These are phyloP conservation scores for Cryptoblepharus egeriae DNA, from an alignment of 2,797 vertebrate genomes.

Conservation along the genomic window DNA sequence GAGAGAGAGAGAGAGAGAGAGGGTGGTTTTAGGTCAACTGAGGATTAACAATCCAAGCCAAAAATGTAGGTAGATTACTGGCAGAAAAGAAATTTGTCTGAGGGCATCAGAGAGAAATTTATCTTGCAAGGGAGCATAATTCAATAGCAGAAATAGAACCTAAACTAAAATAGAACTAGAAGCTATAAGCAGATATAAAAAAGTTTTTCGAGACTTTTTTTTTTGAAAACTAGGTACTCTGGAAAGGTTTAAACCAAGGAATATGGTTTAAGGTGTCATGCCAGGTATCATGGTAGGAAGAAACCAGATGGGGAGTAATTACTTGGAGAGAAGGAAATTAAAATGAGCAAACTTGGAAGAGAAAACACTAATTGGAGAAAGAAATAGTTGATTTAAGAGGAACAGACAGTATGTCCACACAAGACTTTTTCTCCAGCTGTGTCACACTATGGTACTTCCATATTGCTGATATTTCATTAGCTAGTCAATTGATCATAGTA, in stretches of 20 bases:
- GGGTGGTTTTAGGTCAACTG: neutral
- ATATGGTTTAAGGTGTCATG: neutral
- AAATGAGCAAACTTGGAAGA: neutral
- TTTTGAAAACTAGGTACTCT: neutral
- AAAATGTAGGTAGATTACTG: neutral
- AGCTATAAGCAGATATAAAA: neutral
- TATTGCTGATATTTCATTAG: too few relatives aligned
- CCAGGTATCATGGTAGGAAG: neutral
- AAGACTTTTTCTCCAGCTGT: neutral
- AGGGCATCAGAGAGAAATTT: neutral
- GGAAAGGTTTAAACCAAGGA: neutral
- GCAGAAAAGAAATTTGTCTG: neutral
- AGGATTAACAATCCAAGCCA: neutral
- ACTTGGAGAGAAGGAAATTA: conserved; percentile 14
- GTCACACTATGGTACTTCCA: too few relatives aligned
- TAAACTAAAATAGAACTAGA: neutral
- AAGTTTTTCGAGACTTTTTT: neutral
- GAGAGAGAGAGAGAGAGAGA: too few relatives aligned
- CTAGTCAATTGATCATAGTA: too few relatives aligned
- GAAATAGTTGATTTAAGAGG: neutral
- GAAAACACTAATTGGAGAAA: neutral
- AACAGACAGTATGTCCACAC: neutral
- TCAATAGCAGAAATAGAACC: neutral
- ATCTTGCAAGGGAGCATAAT: neutral
- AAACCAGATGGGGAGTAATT: conserved; percentile 5